phyloP scores from a whole-genome alignment of 2,113 vertebrate species.

The Plecotus auritus region DNA sequence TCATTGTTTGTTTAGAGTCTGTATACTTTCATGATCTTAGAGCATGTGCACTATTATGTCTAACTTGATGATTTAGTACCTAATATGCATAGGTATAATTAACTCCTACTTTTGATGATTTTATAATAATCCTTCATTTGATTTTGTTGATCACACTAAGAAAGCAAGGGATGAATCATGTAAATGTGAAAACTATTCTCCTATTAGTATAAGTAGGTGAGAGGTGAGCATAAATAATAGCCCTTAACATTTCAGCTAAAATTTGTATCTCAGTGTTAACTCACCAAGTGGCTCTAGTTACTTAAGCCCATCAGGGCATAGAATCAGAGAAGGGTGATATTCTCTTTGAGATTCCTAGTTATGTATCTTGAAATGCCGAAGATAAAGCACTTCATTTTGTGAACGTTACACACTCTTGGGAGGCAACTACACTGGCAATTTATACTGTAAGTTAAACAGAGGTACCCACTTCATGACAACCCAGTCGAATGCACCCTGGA shows the following conservation, averaged over 20 bases:
- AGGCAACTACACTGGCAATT: background rate
- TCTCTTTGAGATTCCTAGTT: background rate
- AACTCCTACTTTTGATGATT: background rate
- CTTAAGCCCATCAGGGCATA: background rate
- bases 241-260: background rate
- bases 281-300: background rate
- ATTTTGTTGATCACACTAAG: background rate
- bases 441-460: slow-evolving; percentile 16
- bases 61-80: background rate
- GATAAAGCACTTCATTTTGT: background rate
- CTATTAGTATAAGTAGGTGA: background rate
- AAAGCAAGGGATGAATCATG: background rate
- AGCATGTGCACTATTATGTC: background rate
- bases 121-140: background rate
- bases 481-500: background rate
- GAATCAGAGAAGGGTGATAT: background rate
- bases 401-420: background rate
- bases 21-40: background rate
- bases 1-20: background rate
- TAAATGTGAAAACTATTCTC: background rate
- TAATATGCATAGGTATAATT: background rate
- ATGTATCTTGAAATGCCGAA: background rate
- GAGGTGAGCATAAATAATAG: background rate
- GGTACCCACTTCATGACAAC: background rate
- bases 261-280: background rate